phyloP scores from a whole-genome alignment of 2,888 invertebrate genomes.

The Rhagonycha fulva region DNA sequence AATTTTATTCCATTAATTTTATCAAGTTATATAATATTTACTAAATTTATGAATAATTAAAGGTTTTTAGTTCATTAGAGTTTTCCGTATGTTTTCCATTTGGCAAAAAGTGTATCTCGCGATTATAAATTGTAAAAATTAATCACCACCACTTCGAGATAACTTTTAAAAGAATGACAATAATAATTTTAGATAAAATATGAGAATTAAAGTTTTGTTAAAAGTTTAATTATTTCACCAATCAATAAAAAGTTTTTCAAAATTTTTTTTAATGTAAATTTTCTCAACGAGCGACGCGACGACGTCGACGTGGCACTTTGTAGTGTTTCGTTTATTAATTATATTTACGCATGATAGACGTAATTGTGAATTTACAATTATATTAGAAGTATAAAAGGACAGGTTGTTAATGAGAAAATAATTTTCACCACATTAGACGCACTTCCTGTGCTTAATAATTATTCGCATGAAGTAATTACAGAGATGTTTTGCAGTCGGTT shows the following conservation, averaged over 20 bases:
- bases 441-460: conserved; percentile 4
- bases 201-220: neutral
- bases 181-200: neutral
- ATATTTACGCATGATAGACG: neutral
- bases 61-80: neutral
- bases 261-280: neutral
- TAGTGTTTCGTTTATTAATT: neutral
- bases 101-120: neutral
- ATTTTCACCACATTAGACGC: conserved; percentile 10
- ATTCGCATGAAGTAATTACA: conserved; percentile 11
- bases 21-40: conserved; percentile 5
- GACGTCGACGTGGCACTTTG: neutral
- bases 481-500: conserved; percentile 6
- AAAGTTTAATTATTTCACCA: too few species aligned
- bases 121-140: neutral
- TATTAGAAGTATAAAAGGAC: neutral
- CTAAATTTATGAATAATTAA: neutral
- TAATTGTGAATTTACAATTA: neutral
- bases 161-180: neutral
- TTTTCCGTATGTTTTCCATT: neutral
- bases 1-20: conserved; percentile 17
- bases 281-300: neutral
- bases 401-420: conserved; percentile 8
- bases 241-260: neutral
- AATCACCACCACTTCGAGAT: neutral